Percentiles rank a stretch among this genome's conserved stretches.
Evolutionary conservation across 2,888 invertebrate genomes (phyloP).

Genomic region (Homarus gammarus): DNA sequence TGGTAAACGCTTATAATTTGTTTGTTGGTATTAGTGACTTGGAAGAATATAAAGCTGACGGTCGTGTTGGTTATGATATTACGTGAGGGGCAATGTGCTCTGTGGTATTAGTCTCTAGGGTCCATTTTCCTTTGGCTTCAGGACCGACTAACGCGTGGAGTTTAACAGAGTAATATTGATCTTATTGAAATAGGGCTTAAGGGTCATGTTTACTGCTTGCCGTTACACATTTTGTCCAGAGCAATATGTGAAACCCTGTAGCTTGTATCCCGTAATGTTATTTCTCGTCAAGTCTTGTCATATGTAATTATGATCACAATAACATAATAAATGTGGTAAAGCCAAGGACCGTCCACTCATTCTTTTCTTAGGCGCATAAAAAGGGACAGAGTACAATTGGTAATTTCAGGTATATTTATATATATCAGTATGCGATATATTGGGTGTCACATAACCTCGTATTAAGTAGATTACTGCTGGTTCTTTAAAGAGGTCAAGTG

Average conservation of each 20-base stretch:
- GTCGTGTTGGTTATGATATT: neutral
- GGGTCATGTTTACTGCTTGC: neutral
- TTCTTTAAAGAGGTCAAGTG: neutral
- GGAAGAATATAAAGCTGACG: neutral
- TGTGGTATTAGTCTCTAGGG: neutral
- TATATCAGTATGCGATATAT: conserved; percentile 20
- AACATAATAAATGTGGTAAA: conserved; percentile 14
- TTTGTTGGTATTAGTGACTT: conserved; percentile 34
- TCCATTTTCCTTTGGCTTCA: neutral
- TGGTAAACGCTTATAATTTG: conserved; percentile 41
- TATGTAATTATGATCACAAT: conserved; percentile 36
- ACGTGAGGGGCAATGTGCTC: neutral
- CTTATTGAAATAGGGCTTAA: neutral
- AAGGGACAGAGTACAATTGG: neutral
- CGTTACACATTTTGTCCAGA: neutral
- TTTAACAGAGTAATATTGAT: neutral
- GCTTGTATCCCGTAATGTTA: conserved; percentile 18
- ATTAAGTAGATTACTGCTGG: conserved; percentile 32
- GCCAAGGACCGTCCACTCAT: neutral
- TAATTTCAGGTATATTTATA: neutral
- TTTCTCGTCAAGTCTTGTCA: conserved; percentile 35
- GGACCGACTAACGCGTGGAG: neutral
- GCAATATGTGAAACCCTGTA: neutral
- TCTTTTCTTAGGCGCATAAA: neutral
- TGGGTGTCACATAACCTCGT: conserved; percentile 29